These are phyloP conservation scores for Ecliptopera silaceata DNA, from an alignment of 2,888 invertebrate species.

Conservation along the genomic window DNA sequence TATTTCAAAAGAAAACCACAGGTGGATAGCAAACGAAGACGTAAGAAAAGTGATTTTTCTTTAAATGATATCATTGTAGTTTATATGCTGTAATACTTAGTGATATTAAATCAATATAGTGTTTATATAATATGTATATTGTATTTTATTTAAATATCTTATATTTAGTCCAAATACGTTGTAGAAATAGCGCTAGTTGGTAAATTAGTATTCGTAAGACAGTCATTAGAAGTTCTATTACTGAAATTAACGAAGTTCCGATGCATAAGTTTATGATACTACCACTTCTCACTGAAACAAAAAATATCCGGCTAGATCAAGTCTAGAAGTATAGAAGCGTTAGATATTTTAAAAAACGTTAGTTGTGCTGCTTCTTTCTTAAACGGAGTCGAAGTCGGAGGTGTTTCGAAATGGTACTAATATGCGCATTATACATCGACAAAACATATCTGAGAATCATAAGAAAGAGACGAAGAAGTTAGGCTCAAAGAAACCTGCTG, in stretches of 20 bases:
- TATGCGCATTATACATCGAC: too few relatives aligned
- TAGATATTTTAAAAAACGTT: too few relatives aligned
- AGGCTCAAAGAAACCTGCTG: too few relatives aligned
- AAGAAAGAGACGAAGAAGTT: too few relatives aligned
- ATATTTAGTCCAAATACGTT: slow-evolving; percentile 34
- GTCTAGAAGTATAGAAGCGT: too few relatives aligned
- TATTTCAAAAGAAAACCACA: neutral
- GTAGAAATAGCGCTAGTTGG: slow-evolving; percentile 39
- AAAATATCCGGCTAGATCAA: neutral
- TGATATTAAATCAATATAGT: neutral
- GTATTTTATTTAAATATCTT: slow-evolving; percentile 26
- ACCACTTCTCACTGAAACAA: slow-evolving; percentile 65
- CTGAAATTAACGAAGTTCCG: slow-evolving; percentile 69
- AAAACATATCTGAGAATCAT: too few relatives aligned
- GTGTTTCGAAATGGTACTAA: too few relatives aligned
- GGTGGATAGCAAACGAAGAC: neutral
- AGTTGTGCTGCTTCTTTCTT: too few relatives aligned
- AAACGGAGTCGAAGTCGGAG: too few relatives aligned
- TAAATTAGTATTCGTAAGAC: slow-evolving; percentile 49
- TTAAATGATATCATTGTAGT: neutral
- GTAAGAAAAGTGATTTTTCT: slow-evolving; percentile 5
- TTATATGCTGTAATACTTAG: neutral
- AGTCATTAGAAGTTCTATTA: slow-evolving; percentile 60
- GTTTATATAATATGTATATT: neutral
- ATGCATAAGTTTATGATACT: slow-evolving; percentile 70